These are phyloP conservation scores for Leucosticte australis DNA, from an alignment of 2,113 vertebrate species.

Conservation along the genomic window DNA sequence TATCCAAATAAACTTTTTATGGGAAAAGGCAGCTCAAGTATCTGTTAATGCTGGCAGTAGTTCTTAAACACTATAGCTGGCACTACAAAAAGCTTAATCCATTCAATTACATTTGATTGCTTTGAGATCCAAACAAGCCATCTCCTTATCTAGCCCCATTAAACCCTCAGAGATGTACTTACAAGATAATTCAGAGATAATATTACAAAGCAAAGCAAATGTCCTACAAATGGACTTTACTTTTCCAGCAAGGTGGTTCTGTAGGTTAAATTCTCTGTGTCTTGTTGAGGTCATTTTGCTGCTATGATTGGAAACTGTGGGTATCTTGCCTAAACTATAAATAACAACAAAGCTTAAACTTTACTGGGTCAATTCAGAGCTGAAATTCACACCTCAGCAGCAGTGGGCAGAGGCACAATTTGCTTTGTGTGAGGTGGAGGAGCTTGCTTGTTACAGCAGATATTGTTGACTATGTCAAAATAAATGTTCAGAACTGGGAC, in stretches of 20 bases:
- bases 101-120: slow-evolving; percentile 6
- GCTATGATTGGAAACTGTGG: background rate
- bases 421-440: background rate
- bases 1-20: background rate
- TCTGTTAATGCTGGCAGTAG: background rate
- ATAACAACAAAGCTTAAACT: background rate
- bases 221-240: background rate
- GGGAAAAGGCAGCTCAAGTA: background rate
- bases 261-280: background rate
- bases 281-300: background rate
- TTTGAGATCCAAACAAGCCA: background rate
- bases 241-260: background rate
- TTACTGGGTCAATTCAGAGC: background rate
- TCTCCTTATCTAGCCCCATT: background rate
- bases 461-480: background rate
- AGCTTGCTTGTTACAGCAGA: background rate
- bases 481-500: background rate
- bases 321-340: background rate
- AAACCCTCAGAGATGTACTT: background rate
- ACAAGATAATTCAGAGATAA: background rate
- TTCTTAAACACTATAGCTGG: background rate
- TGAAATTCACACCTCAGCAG: background rate
- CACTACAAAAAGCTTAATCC: background rate
- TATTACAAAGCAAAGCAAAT: background rate
- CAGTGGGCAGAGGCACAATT: background rate